A percentile compares a stretch with the other conserved stretches of the same genome.
Evolutionary conservation across 2,797 vertebrate genomes (phyloP).

Genomic region (Diplodus sargus): DNA sequence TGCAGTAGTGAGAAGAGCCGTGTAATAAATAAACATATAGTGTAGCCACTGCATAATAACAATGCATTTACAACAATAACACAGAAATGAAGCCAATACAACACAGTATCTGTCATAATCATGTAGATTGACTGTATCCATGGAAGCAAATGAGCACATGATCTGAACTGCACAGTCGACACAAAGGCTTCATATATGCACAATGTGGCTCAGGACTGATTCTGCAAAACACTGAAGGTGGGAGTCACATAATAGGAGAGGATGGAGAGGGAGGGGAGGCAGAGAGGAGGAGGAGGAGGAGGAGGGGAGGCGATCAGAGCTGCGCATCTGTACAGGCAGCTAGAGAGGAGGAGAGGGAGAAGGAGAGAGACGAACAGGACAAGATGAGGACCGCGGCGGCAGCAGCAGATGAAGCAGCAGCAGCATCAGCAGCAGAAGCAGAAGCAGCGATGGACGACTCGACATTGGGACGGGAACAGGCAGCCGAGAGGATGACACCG

Average conservation of each 20-base stretch:
- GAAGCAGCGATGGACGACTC: constrained; percentile 55
- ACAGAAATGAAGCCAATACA: too few relatives aligned
- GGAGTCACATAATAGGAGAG: constrained; percentile 42
- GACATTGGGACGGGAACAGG: constrained; percentile 59
- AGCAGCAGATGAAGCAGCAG: constrained; percentile 11
- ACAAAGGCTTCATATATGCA: neutral
- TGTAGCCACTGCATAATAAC: too few relatives aligned
- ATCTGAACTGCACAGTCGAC: too few relatives aligned
- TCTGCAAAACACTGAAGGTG: constrained; percentile 34
- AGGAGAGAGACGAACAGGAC: constrained; percentile 63
- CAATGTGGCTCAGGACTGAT: neutral
- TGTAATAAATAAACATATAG: too few relatives aligned
- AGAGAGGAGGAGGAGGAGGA: constrained; percentile 27
- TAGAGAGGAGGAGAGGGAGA: constrained; percentile 50
- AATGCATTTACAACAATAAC: too few relatives aligned
- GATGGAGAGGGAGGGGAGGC: constrained; percentile 48
- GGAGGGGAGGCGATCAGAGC: constrained; percentile 60
- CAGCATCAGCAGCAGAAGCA: neutral
- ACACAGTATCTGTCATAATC: too few relatives aligned
- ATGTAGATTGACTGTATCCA: too few relatives aligned
- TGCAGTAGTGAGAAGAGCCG: too few relatives aligned
- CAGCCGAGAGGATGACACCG: constrained; percentile 51
- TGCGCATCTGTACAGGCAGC: constrained; percentile 78
- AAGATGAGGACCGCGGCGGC: constrained; percentile 64
- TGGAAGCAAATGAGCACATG: too few relatives aligned